Percentiles rank a stretch among this genome's conserved stretches.
phyloP scores from a whole-genome alignment of 2,113 vertebrate genomes.

The Calyptommatus sinebrachiatus region DNA sequence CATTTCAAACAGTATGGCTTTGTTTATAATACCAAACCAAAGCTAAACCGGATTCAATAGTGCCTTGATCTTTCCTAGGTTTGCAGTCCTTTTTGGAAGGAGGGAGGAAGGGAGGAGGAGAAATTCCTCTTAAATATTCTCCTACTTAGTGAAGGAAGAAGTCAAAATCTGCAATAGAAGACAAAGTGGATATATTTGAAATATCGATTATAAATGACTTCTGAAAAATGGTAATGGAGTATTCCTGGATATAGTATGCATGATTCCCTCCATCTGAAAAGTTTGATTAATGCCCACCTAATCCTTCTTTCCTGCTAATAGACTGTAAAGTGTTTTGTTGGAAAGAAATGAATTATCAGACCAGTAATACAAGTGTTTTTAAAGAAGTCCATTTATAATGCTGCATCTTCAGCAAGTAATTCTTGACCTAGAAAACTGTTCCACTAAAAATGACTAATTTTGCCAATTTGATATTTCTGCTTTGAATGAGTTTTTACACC shows the following conservation, averaged over 20 bases:
- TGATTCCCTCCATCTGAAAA: constrained; percentile 54
- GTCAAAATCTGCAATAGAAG: constrained; percentile 36
- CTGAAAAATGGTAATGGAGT: constrained; percentile 28
- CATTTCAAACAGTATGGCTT: no score
- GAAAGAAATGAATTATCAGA: constrained; percentile 61
- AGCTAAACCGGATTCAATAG: no score
- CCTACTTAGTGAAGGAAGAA: not conserved
- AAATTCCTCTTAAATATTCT: constrained; percentile 33
- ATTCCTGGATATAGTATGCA: constrained; percentile 45
- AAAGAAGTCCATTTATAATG: constrained; percentile 68
- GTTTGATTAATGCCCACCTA: constrained; percentile 69
- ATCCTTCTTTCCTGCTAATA: constrained; percentile 70
- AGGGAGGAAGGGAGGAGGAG: constrained; percentile 36
- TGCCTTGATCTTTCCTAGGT: no score
- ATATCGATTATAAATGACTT: constrained; percentile 60
- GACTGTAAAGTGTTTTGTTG: constrained; percentile 65
- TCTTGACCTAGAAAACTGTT: constrained; percentile 59
- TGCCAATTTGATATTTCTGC: constrained; percentile 59
- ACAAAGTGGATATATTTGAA: constrained; percentile 51
- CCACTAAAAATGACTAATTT: constrained; percentile 63
- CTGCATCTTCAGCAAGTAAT: constrained; percentile 58
- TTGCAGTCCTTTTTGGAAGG: constrained; percentile 14
- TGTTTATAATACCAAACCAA: no score
- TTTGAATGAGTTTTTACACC: constrained; percentile 59
- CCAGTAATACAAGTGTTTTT: constrained; percentile 58